Evolutionary conservation across 2,113 vertebrate genomes (phyloP).

Genomic region (Petromus typicus): DNA sequence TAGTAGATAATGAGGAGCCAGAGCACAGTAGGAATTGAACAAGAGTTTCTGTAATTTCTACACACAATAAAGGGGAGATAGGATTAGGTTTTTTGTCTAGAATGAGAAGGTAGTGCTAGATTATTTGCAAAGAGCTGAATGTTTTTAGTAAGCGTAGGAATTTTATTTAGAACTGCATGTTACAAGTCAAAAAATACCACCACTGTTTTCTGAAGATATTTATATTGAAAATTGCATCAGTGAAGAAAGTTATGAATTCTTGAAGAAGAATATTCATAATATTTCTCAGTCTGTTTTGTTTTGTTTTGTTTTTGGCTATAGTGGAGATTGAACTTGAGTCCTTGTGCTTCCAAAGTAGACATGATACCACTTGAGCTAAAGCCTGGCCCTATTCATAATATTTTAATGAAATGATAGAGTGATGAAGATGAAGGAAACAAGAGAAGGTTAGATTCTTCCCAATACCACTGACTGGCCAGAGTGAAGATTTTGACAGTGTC

Average conservation of each 20-base stretch:
- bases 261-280: neutral
- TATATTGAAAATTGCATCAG: neutral
- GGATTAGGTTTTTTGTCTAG: neutral
- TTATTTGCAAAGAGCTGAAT: neutral
- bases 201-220: neutral
- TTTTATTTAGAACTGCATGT: conserved; percentile 40
- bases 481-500: neutral
- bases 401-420: neutral
- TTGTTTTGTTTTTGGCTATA: too few species aligned
- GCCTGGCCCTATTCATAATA: neutral
- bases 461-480: neutral
- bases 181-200: conserved; percentile 4
- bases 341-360: too few species aligned
- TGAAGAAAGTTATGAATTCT: conserved; percentile 17
- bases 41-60: neutral
- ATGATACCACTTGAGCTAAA: too few species aligned
- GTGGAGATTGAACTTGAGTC: too few species aligned
- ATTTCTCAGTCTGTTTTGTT: too few species aligned
- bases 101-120: neutral
- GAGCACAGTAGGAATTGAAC: neutral
- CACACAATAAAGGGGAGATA: neutral
- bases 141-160: neutral
- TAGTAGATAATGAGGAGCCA: neutral
- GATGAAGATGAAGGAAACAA: neutral
- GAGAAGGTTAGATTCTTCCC: neutral